phyloP scores from a whole-genome alignment of 1,140 invertebrate genomes.

The Oncopeltus fasciatus region DNA sequence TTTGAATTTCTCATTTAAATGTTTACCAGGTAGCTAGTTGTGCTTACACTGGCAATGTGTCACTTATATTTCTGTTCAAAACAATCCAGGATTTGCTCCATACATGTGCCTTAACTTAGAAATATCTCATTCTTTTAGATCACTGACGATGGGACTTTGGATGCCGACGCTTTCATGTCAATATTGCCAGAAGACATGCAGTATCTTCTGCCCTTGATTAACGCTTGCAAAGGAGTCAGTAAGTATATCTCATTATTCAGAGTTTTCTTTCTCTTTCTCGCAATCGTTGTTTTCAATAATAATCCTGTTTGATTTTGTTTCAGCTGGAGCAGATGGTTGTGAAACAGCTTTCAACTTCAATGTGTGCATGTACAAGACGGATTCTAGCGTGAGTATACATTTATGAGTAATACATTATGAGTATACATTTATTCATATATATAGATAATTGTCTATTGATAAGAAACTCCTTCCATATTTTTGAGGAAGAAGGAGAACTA shows the following conservation, averaged over 20 bases:
- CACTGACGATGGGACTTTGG: conserved; percentile 18
- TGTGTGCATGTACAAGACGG: not conserved
- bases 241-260: no score
- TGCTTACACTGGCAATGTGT: no score
- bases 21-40: no score
- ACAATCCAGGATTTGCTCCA: not conserved
- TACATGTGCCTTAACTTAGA: not conserved
- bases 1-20: no score
- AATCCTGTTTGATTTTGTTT: not conserved
- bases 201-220: not conserved
- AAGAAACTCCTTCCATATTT: no score
- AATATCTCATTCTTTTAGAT: conserved; percentile 14
- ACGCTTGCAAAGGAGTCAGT: not conserved
- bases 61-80: no score
- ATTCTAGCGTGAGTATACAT: not conserved
- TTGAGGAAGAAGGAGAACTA: no score
- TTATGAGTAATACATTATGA: no score
- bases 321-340: not conserved
- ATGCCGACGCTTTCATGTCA: conserved; percentile 14
- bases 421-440: no score
- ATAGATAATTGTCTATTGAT: no score
- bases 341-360: not conserved
- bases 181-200: conserved; percentile 16
- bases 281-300: no score
- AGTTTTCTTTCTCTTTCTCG: no score